A percentile compares a stretch with the other conserved stretches of the same genome.
Evolutionary conservation across 1,140 invertebrate species (phyloP).

Genomic region (Dendrolimus punctatus): DNA sequence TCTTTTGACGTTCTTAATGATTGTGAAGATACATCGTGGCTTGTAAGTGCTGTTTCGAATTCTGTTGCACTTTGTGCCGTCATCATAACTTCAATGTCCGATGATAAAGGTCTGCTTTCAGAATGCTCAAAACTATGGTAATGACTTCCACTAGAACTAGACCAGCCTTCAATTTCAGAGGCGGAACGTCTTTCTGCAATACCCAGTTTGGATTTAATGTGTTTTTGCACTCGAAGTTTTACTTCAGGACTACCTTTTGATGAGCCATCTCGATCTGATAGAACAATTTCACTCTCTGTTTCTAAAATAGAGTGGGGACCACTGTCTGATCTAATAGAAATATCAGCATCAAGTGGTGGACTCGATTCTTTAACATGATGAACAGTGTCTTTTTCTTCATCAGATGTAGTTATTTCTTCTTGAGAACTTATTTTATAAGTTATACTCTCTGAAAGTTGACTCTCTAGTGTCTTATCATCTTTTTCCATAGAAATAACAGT

Average conservation of each 20-base stretch:
- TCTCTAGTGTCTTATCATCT: slow-evolving; percentile 41
- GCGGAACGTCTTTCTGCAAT: slow-evolving; percentile 76
- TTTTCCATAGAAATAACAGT: slow-evolving; percentile 22
- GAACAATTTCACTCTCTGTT: slow-evolving; percentile 59
- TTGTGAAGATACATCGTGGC: slow-evolving; percentile 81
- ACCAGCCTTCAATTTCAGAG: slow-evolving; percentile 81
- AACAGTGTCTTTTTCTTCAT: slow-evolving; percentile 64
- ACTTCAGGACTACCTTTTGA: slow-evolving; percentile 66
- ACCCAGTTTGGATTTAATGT: slow-evolving; percentile 69
- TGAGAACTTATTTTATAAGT: slow-evolving; percentile 61
- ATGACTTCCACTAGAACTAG: slow-evolving; percentile 91
- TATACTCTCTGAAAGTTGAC: slow-evolving; percentile 46
- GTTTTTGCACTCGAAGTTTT: slow-evolving; percentile 65
- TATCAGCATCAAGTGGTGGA: slow-evolving; percentile 55
- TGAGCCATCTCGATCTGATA: slow-evolving; percentile 61
- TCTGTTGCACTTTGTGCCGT: slow-evolving; percentile 82
- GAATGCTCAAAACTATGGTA: slow-evolving; percentile 91
- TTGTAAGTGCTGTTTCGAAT: slow-evolving; percentile 90
- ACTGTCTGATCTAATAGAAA: slow-evolving; percentile 66
- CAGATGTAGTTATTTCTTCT: slow-evolving; percentile 51
- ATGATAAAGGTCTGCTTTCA: slow-evolving; percentile 88
- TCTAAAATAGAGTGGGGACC: slow-evolving; percentile 69
- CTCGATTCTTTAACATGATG: slow-evolving; percentile 52
- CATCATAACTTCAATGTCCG: slow-evolving; percentile 86
- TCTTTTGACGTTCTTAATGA: slow-evolving; percentile 83